phyloP scores from a whole-genome alignment of 1,140 invertebrate genomes.

The Cryptotermes secundus region DNA sequence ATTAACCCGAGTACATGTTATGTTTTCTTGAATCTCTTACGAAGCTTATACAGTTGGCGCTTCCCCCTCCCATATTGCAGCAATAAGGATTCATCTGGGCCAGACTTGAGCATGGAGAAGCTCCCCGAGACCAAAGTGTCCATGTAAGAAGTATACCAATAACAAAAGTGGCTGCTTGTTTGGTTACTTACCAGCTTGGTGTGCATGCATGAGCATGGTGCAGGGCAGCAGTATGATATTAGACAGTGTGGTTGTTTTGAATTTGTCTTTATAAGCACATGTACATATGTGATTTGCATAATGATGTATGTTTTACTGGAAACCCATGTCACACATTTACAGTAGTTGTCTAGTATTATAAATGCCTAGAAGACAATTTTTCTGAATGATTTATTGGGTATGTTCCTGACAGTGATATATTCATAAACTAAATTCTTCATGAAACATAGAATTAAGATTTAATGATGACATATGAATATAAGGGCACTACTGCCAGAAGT shows the following conservation, averaged over 20 bases:
- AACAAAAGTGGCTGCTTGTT: neutral
- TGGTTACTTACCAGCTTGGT: neutral
- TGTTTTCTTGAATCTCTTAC: constrained; percentile 38
- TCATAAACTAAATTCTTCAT: too few relatives aligned
- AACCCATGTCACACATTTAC: too few relatives aligned
- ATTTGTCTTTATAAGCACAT: too few relatives aligned
- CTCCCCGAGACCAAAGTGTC: neutral
- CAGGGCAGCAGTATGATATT: neutral
- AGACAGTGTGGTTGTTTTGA: neutral
- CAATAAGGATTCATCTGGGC: constrained; percentile 49
- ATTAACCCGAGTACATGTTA: neutral
- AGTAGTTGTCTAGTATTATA: too few relatives aligned
- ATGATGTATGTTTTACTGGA: too few relatives aligned
- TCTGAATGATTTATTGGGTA: too few relatives aligned
- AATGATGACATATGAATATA: too few relatives aligned
- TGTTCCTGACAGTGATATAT: too few relatives aligned
- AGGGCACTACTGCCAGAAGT: too few relatives aligned
- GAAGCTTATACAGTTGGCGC: constrained; percentile 90
- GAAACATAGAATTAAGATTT: too few relatives aligned
- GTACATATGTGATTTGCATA: too few relatives aligned
- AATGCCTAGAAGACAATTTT: too few relatives aligned
- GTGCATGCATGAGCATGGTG: neutral
- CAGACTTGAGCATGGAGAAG: constrained; percentile 1
- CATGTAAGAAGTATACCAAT: neutral
- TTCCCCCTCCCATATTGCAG: constrained; percentile 90